phyloP scores from a whole-genome alignment of 2,888 invertebrate genomes.

The Phaonia tiefii region DNA sequence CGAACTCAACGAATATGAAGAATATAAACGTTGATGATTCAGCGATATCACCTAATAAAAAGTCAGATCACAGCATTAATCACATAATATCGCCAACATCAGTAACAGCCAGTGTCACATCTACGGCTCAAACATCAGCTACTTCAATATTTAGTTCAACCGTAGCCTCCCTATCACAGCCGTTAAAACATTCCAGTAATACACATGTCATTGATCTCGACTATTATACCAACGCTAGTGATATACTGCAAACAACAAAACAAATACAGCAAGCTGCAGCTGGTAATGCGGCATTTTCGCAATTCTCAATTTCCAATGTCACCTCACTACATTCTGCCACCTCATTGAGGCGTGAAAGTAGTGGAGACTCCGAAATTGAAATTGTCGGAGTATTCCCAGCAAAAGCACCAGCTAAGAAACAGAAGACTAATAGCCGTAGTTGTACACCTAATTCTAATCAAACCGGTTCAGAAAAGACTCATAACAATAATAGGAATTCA shows the following conservation, averaged over 20 bases:
- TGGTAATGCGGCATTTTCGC: constrained; percentile 45
- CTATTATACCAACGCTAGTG: constrained; percentile 77
- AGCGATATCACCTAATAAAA: constrained; percentile 74
- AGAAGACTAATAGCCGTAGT: constrained; percentile 51
- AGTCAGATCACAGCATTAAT: constrained; percentile 78
- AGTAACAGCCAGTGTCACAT: constrained; percentile 24
- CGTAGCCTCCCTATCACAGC: constrained; percentile 59
- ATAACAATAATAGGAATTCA: constrained; percentile 61
- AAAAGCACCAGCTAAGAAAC: constrained; percentile 58
- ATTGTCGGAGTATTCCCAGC: constrained; percentile 78
- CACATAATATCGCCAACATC: constrained; percentile 71
- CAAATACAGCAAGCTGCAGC: constrained; percentile 71
- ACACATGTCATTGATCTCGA: constrained; percentile 77
- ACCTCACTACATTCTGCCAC: constrained; percentile 26
- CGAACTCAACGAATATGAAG: constrained; percentile 60
- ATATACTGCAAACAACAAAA: constrained; percentile 73
- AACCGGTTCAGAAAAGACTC: constrained; percentile 44
- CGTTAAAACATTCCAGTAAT: constrained; percentile 73
- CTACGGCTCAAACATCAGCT: constrained; percentile 56
- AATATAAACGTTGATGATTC: constrained; percentile 68
- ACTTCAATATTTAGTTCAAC: constrained; percentile 58
- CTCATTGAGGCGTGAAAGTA: constrained; percentile 72
- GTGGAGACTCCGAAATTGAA: constrained; percentile 80
- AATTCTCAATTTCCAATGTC: constrained; percentile 6
- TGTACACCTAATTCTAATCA: constrained; percentile 46